These are phyloP conservation scores for Capreolus pygargus DNA, from an alignment of 2,113 vertebrate species.

Conservation along the genomic window DNA sequence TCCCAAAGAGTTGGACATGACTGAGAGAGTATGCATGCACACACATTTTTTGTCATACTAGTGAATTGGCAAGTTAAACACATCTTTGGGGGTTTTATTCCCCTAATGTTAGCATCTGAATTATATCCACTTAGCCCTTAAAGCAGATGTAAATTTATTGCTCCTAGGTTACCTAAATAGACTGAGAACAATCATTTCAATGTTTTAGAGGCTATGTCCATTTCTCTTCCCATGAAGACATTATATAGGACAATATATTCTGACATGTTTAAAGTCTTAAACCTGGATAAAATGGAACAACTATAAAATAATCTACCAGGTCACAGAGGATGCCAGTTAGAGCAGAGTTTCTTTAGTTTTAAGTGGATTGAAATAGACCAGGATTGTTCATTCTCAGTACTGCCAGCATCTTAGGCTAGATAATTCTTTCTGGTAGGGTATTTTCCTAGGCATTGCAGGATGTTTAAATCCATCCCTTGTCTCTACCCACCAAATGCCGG, in stretches of 20 bases:
- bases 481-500: neutral
- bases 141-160: neutral
- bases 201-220: neutral
- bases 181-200: neutral
- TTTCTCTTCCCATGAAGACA: neutral
- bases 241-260: neutral
- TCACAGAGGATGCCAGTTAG: neutral
- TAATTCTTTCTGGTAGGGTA: neutral
- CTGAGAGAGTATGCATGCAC: neutral
- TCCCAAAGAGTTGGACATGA: neutral
- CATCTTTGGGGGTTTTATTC: neutral
- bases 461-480: neutral
- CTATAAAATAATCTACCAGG: neutral
- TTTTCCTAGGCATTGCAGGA: neutral
- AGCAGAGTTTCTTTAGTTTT: neutral
- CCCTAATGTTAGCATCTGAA: neutral
- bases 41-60: neutral
- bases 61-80: constrained; percentile 1
- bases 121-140: neutral
- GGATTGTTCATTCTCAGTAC: neutral
- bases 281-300: neutral
- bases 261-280: neutral
- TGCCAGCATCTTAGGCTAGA: neutral
- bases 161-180: neutral
- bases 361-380: neutral